Evolutionary conservation across 2,113 vertebrate species (phyloP).

Genomic region (Colistium nudipinnis): DNA sequence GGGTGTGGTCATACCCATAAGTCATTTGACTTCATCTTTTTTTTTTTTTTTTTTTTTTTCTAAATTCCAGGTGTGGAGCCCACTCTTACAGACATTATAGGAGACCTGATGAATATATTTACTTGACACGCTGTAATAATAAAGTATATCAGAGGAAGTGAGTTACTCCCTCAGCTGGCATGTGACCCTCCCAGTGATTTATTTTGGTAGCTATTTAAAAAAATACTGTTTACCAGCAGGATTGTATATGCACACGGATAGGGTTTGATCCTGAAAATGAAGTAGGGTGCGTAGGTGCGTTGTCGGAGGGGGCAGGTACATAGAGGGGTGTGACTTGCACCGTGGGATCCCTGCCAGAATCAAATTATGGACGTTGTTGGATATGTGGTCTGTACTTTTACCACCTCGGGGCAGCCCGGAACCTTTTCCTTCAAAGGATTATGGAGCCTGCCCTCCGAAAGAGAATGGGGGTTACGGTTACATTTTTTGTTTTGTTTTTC

Average conservation of each 20-base stretch:
- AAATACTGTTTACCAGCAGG: conserved; percentile 10
- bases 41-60: too few relatives aligned
- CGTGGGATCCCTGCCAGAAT: background rate
- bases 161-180: background rate
- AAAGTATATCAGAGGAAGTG: conserved; percentile 10
- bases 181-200: background rate
- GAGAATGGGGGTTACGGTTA: background rate
- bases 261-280: background rate
- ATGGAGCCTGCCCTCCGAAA: too few relatives aligned
- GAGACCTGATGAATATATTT: conserved; percentile 13
- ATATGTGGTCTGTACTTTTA: background rate
- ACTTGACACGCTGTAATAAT: conserved; percentile 9
- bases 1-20: conserved; percentile 41
- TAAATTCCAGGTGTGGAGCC: conserved; percentile 51
- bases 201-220: conserved; percentile 1
- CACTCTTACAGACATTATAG: background rate
- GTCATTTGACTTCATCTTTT: conserved; percentile 27
- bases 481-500: background rate
- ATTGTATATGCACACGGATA: conserved; percentile 7
- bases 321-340: background rate
- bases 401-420: too few relatives aligned
- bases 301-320: too few relatives aligned
- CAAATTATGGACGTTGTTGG: background rate
- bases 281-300: background rate
- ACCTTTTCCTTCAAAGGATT: background rate